Percentiles rank a stretch among this genome's conserved stretches.
Conservation (phyloP, 1,140 invertebrate genomes). For the Agraylea sexmaculata region DNA sequence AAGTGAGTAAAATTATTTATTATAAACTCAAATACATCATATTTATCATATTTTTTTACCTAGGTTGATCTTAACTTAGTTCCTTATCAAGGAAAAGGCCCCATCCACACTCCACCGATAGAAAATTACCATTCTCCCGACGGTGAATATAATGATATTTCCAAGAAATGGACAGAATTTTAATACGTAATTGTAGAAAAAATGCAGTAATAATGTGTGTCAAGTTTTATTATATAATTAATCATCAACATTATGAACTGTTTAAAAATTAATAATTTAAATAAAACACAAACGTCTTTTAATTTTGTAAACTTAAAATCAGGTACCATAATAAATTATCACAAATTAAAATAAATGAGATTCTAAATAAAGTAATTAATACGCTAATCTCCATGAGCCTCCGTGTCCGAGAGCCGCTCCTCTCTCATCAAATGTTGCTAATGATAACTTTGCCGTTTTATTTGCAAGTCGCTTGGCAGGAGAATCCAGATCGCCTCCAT, state of each 20-base stretch:
- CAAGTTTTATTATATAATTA: background rate
- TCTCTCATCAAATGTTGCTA: conserved; percentile 81
- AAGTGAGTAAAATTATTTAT: too few relatives aligned
- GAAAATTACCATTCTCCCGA: conserved; percentile 64
- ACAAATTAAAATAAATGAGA: background rate
- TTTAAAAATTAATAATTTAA: background rate
- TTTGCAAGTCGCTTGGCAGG: conserved; percentile 70
- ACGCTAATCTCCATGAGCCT: conserved; percentile 18
- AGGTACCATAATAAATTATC: background rate
- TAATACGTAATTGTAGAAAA: background rate
- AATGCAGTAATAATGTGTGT: background rate
- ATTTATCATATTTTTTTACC: conserved; percentile 33
- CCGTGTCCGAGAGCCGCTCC: conserved; percentile 42
- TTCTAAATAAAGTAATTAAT: conserved; percentile 9
- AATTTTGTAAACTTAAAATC: background rate
- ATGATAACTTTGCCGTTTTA: conserved; percentile 72
- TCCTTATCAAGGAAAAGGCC: conserved; percentile 54
- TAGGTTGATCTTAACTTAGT: conserved; percentile 58
- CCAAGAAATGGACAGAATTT: conserved; percentile 57
- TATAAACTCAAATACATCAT: too few relatives aligned
- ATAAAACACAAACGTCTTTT: background rate
- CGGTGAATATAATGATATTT: conserved; percentile 73
- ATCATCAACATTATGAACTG: background rate
- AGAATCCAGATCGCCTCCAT: conserved; percentile 77
- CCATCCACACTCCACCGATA: conserved; percentile 66